Evolutionary conservation across 2,888 invertebrate species (phyloP).

Genomic region (Orthosia gothica): DNA sequence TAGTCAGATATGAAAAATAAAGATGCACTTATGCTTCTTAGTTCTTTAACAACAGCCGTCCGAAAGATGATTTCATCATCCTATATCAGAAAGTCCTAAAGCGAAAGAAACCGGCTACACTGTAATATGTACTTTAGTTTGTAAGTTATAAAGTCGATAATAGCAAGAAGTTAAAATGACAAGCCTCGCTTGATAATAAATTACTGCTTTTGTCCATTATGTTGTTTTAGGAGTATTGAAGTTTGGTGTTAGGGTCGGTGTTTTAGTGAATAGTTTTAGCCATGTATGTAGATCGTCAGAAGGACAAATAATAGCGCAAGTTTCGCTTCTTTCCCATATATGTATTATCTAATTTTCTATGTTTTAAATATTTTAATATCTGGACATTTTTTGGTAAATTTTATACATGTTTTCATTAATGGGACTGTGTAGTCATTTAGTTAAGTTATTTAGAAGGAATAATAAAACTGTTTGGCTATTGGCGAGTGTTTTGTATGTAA

Average conservation of each 20-base stretch:
- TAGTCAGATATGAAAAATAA: neutral
- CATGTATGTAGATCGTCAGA: conserved; percentile 18
- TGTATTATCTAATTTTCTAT: neutral
- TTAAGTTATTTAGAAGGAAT: neutral
- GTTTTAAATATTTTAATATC: neutral
- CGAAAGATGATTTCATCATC: neutral
- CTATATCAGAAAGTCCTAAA: conserved; percentile 8
- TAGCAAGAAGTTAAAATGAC: conserved; percentile 23
- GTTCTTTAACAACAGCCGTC: conserved; percentile 25
- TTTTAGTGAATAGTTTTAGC: conserved; percentile 39
- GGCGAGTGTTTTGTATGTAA: neutral
- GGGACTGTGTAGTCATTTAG: neutral
- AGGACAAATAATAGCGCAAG: neutral
- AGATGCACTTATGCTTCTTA: conserved; percentile 17
- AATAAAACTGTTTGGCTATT: neutral
- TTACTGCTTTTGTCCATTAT: conserved; percentile 50
- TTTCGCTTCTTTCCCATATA: conserved; percentile 1
- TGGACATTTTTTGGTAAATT: conserved; percentile 5
- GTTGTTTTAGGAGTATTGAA: conserved; percentile 37
- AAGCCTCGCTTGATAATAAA: conserved; percentile 35
- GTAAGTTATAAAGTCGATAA: conserved; percentile 38
- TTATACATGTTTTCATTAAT: neutral
- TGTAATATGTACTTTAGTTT: conserved; percentile 23
- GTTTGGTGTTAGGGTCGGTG: conserved; percentile 57
- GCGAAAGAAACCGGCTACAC: conserved; percentile 43